Evolutionary conservation across 2,888 invertebrate species (phyloP), one percentile per base, ranked within the genome.

Genomic region (Drepanosiphum platanoidis): DNA sequence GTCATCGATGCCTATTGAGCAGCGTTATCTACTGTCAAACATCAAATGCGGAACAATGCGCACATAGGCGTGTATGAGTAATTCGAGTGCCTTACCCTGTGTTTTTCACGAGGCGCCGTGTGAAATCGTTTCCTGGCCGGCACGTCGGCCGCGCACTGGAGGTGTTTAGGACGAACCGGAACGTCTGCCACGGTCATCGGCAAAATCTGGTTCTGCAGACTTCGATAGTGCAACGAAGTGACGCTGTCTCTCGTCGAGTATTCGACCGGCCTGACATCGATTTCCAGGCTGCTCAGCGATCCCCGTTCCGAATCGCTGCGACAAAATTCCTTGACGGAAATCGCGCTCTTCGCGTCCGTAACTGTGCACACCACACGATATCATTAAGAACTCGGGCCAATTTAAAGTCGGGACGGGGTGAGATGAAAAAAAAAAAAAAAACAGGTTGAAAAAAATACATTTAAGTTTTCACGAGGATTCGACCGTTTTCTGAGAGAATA

Each of bases 21-120:
- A n/a, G n/a, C n/a, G n/a, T n/a, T n/a, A n/a, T n/a, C n/a, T n/a
- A n/a, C n/a, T n/a, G n/a, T n/a, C n/a, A n/a, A n/a, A n/a, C n/a
- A n/a, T n/a, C n/a, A n/a, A n/a, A n/a, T n/a, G n/a, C n/a, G n/a
- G n/a, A n/a, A n/a, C n/a, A n/a, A n/a, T n/a, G n/a, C n/a, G n/a
- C n/a, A n/a, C n/a, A n/a, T n/a, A n/a, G n/a, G n/a, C n/a, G n/a
- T n/a, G n/a, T n/a, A n/a, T n/a, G n/a, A n/a, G n/a, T n/a, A n/a
- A n/a, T n/a, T n/a, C n/a, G 18, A 46, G 39, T 36, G 1, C 52
- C 88, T 89, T 89, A 92, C 92, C 90, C 92, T 91, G 88, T 92
- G 91, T 88, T 92, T 92, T 88, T 92, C 92, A 88, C 92, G 90
- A 0, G 92, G 92, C 13, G 92, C 91, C 7, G 92, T 92, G 88